Conservation (phyloP, 2,888 invertebrate genomes). For the Callyntrura guangdongensis region DNA sequence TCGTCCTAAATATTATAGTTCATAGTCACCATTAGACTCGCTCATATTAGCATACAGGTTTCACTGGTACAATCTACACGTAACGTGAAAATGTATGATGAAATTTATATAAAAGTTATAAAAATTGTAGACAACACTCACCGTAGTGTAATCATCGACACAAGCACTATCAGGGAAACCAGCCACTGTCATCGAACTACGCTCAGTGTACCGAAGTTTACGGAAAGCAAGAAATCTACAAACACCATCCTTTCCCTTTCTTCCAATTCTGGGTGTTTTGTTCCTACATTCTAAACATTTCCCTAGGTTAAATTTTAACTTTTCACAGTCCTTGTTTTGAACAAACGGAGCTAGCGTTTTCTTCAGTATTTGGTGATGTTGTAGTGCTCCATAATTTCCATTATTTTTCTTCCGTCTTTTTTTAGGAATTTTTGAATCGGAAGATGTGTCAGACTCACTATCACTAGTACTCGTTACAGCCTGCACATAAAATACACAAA, state of each 20-base stretch:
- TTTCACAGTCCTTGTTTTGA: slow-evolving; percentile 59
- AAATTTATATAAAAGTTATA: no score
- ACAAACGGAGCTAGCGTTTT: slow-evolving; percentile 59
- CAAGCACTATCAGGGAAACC: slow-evolving; percentile 97
- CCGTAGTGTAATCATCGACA: slow-evolving; percentile 86
- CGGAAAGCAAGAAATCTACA: slow-evolving; percentile 98
- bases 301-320: slow-evolving; percentile 37
- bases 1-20: slow-evolving; percentile 92
- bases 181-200: slow-evolving; percentile 94
- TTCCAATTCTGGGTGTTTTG: slow-evolving; percentile 95
- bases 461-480: neutral
- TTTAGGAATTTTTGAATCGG: neutral
- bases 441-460: slow-evolving; percentile 35
- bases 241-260: slow-evolving; percentile 93
- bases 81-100: no score
- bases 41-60: no score
- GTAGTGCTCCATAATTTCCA: neutral
- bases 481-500: neutral
- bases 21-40: no score
- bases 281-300: slow-evolving; percentile 95
- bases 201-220: slow-evolving; percentile 94
- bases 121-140: slow-evolving; percentile 28
- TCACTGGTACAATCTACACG: no score
- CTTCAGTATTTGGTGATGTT: slow-evolving; percentile 24
- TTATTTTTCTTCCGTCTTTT: slow-evolving; percentile 34